Conservation (phyloP, 92 coral and sea anemone species). For the Parazoanthus darwini region DNA sequence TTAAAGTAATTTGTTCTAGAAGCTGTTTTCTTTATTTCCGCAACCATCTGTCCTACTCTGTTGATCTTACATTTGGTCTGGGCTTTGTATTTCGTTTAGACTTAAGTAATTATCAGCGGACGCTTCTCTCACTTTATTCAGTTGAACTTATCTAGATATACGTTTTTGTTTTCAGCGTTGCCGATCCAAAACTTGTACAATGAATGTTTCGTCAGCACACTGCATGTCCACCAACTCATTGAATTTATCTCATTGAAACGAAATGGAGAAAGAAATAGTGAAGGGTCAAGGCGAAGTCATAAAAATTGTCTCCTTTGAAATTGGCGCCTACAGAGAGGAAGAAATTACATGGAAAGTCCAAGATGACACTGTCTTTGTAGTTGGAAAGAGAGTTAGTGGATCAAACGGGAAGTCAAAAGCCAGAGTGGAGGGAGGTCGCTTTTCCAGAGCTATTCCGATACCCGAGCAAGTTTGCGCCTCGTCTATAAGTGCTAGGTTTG, state of each 20-base stretch:
- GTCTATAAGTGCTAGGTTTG: constrained; percentile 35
- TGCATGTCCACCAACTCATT: neutral
- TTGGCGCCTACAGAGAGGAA: constrained; percentile 37
- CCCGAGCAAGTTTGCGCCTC: constrained; percentile 32
- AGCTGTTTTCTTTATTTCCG: neutral
- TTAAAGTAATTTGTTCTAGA: constrained; percentile 6
- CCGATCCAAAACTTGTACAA: neutral
- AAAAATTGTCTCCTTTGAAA: constrained; percentile 39
- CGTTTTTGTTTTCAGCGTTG: constrained; percentile 1
- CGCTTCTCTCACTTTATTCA: neutral
- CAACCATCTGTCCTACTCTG: constrained; percentile 12
- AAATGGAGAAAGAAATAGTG: constrained; percentile 8
- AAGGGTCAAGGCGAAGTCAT: constrained; percentile 24
- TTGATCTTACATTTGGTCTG: neutral
- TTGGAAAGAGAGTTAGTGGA: constrained; percentile 10
- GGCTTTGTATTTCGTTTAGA: neutral
- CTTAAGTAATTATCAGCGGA: neutral
- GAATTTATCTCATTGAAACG: neutral
- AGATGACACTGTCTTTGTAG: constrained; percentile 18
- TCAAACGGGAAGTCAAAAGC: neutral
- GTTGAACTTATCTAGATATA: neutral
- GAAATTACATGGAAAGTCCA: constrained; percentile 39
- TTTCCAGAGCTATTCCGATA: constrained; percentile 35
- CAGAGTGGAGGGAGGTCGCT: constrained; percentile 27
- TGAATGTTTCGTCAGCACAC: neutral